Evolutionary conservation across 2,113 vertebrate species (phyloP).

Genomic region (Neodontobutis hainanensis): DNA sequence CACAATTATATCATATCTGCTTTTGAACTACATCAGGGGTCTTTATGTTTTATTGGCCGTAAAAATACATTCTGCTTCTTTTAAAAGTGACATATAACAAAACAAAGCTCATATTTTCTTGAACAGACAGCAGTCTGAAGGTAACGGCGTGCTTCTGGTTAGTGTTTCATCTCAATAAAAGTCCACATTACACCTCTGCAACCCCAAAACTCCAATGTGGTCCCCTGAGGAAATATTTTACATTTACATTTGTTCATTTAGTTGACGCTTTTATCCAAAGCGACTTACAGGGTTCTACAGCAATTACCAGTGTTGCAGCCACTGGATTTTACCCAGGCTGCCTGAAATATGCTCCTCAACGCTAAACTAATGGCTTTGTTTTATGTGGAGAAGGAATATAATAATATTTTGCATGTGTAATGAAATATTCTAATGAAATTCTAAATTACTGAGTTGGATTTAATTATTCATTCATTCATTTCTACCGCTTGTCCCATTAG

Average conservation of each 20-base stretch:
- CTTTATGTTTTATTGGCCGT: conserved; percentile 12
- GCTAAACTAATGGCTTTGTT: neutral
- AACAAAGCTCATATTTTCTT: conserved; percentile 45
- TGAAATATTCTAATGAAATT: too few species aligned
- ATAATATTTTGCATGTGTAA: neutral
- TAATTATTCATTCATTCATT: too few species aligned
- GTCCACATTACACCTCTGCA: conserved; percentile 19
- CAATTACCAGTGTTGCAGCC: too few species aligned
- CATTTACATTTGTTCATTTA: too few species aligned
- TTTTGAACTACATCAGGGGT: conserved; percentile 24
- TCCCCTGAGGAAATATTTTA: conserved; percentile 10
- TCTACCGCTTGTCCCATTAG: too few species aligned
- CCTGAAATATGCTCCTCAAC: conserved; percentile 1
- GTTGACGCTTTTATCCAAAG: too few species aligned
- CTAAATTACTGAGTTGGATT: too few species aligned
- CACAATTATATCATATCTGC: neutral
- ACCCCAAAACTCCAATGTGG: conserved; percentile 7
- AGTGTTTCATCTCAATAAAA: conserved; percentile 62
- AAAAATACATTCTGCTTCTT: conserved; percentile 18
- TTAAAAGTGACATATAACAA: conserved; percentile 25
- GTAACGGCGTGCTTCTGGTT: conserved; percentile 59
- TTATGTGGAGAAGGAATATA: neutral
- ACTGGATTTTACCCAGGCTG: conserved; percentile 1
- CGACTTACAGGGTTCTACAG: too few species aligned
- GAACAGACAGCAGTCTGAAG: conserved; percentile 34